phyloP scores from a whole-genome alignment of 2,113 vertebrate genomes.

The Nipponia nippon region DNA sequence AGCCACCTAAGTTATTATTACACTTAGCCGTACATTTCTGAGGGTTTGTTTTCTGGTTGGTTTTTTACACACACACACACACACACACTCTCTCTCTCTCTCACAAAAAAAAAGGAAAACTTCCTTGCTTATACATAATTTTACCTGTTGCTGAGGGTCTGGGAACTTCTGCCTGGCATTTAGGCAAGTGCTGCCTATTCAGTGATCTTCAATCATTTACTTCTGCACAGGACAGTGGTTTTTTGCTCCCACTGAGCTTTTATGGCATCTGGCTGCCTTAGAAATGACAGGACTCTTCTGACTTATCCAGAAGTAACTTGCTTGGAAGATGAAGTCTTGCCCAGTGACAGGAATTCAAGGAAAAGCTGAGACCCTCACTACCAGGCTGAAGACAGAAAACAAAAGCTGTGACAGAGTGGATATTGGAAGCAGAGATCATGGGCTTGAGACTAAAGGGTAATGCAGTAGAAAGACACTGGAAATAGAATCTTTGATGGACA shows the following conservation, averaged over 20 bases:
- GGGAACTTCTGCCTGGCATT: neutral
- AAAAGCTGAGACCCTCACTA: neutral
- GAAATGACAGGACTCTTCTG: neutral
- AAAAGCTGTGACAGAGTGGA: neutral
- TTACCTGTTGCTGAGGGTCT: neutral
- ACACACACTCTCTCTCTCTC: too few relatives aligned
- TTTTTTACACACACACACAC: neutral
- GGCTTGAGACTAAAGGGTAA: neutral
- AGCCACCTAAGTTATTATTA: neutral
- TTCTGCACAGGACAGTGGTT: neutral
- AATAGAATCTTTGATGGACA: neutral
- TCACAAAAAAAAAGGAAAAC: neutral
- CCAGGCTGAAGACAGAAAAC: neutral
- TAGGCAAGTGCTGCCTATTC: neutral
- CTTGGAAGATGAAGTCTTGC: neutral
- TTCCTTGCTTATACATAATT: neutral
- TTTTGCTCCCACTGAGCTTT: neutral
- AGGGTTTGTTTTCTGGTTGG: neutral
- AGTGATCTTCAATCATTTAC: neutral
- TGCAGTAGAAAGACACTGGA: neutral
- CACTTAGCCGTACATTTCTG: neutral
- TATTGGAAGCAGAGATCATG: neutral
- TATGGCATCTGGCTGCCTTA: neutral
- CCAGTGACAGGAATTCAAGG: neutral
- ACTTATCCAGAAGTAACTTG: neutral